These are phyloP conservation scores for Raphicerus campestris DNA, from an alignment of 2,113 vertebrate species.

Conservation along the genomic window DNA sequence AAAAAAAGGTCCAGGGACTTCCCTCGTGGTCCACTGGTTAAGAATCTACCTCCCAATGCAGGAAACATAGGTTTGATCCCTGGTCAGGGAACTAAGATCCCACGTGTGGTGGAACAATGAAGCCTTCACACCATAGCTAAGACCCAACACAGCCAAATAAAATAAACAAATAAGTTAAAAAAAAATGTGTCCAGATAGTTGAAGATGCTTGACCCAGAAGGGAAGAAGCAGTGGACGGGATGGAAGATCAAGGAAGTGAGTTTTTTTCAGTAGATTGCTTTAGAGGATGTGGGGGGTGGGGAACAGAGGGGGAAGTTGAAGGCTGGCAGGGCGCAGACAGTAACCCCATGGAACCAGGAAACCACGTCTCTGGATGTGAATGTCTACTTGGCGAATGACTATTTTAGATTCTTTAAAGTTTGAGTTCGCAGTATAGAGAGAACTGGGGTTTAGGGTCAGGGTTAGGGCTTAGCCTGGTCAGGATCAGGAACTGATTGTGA, in stretches of 20 bases:
- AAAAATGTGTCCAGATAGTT: background rate
- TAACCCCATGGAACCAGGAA: background rate
- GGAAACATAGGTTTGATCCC: background rate
- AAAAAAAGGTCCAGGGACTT: background rate
- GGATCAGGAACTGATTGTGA: background rate
- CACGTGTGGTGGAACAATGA: background rate
- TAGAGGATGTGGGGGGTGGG: background rate
- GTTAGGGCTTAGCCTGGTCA: background rate
- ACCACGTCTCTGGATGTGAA: background rate
- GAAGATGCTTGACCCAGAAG: background rate
- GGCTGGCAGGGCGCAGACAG: background rate
- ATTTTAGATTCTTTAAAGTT: background rate
- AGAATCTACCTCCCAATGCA: background rate
- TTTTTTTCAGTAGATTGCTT: background rate
- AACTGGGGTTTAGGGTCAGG: background rate
- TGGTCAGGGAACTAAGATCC: background rate
- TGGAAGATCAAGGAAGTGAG: background rate
- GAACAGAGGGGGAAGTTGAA: background rate
- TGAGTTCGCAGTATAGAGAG: background rate
- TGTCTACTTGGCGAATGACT: background rate
- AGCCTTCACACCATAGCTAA: accelerated
- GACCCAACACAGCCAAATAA: background rate
- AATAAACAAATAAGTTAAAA: background rate
- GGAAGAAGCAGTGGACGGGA: background rate
- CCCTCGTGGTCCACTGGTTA: background rate